phyloP scores from a whole-genome alignment of 2,797 vertebrate species.

The Dipus sagitta region DNA sequence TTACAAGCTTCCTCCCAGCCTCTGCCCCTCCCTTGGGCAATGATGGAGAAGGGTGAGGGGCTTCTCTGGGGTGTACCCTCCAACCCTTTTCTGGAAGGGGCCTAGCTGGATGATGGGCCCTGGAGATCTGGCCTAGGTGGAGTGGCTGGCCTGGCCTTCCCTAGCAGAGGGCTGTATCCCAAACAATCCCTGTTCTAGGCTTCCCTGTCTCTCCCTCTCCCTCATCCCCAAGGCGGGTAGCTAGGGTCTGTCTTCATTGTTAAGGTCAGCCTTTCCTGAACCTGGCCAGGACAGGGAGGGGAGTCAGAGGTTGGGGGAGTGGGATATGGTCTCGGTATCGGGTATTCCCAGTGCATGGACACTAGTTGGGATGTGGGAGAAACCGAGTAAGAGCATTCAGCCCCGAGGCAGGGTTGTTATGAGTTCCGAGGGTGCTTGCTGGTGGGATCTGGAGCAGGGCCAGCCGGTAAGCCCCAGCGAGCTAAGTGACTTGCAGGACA shows the following conservation, averaged over 20 bases:
- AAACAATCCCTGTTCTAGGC: neutral
- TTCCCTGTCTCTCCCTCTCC: neutral
- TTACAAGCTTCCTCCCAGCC: slow-evolving; percentile 74
- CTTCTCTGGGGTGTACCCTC: neutral
- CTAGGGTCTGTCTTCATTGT: neutral
- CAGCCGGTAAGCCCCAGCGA: neutral
- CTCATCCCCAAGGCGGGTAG: neutral
- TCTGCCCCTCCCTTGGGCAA: slow-evolving; percentile 42
- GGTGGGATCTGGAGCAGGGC: neutral
- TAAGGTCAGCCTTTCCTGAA: neutral
- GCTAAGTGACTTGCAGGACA: neutral
- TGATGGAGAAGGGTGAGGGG: neutral
- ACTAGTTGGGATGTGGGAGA: neutral
- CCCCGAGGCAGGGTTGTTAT: neutral
- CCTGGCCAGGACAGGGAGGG: neutral
- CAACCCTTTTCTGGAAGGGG: neutral
- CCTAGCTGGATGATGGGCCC: neutral
- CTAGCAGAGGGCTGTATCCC: neutral
- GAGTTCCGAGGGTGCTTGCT: neutral
- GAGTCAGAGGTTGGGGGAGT: neutral
- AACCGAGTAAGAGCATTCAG: neutral
- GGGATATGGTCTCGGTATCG: neutral
- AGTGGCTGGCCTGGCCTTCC: neutral
- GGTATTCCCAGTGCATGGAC: neutral
- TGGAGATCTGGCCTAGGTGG: neutral